Conservation (phyloP, 2,888 invertebrate species). For the Thereva unica region DNA sequence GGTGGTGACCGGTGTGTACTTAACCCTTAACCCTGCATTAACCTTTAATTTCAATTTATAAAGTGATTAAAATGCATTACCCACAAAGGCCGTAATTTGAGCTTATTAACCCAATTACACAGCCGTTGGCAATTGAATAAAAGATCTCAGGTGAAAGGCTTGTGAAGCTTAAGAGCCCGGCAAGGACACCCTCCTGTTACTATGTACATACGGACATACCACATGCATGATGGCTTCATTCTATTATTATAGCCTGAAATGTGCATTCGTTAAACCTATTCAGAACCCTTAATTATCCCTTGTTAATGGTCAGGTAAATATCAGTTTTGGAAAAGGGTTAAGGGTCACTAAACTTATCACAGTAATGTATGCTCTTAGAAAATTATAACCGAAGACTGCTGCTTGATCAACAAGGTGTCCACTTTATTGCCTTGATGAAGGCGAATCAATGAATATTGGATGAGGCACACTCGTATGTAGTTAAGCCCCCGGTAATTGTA, state of each 20-base stretch:
- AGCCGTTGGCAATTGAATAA: constrained; percentile 37
- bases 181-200: background rate
- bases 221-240: constrained; percentile 29
- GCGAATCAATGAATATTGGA: constrained; percentile 7
- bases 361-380: constrained; percentile 24
- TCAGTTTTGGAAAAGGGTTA: constrained; percentile 28
- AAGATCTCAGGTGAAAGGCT: constrained; percentile 30
- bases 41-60: constrained; percentile 35
- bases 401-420: background rate
- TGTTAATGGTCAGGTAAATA: constrained; percentile 33
- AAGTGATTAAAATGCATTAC: constrained; percentile 36
- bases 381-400: background rate
- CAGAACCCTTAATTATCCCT: constrained; percentile 31
- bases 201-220: background rate
- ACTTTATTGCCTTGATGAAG: constrained; percentile 3
- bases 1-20: background rate
- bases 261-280: constrained; percentile 25
- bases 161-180: background rate
- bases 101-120: constrained; percentile 38
- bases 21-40: constrained; percentile 28
- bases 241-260: constrained; percentile 16
- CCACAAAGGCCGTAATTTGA: constrained; percentile 35
- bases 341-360: constrained; percentile 11
- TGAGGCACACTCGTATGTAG: background rate
- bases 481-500: background rate